A percentile compares a stretch with the other conserved stretches of the same genome.
Conservation (phyloP, 1,140 invertebrate genomes). For the Drosophila novamexicana region DNA sequence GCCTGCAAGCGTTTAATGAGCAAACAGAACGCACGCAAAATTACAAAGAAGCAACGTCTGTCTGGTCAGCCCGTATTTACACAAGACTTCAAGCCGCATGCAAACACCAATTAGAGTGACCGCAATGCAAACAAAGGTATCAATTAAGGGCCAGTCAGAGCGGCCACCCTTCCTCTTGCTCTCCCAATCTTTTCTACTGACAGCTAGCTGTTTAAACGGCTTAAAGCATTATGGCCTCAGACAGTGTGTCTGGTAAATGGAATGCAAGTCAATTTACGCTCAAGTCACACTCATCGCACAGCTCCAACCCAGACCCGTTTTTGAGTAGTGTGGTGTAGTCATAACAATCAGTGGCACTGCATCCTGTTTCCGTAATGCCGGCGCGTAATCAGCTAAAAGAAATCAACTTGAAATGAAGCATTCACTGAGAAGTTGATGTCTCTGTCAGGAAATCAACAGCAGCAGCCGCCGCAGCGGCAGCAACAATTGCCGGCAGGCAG, state of each 20-base stretch:
- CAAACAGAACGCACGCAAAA: slow-evolving; percentile 81
- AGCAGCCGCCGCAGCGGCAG: not conserved
- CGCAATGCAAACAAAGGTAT: slow-evolving; percentile 77
- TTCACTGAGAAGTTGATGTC: slow-evolving; percentile 56
- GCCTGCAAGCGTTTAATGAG: slow-evolving; percentile 76
- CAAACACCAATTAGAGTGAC: slow-evolving; percentile 82
- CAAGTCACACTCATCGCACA: slow-evolving; percentile 16
- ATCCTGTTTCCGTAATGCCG: slow-evolving; percentile 61
- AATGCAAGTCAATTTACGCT: slow-evolving; percentile 39
- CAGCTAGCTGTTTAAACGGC: slow-evolving; percentile 23
- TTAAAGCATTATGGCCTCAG: slow-evolving; percentile 9
- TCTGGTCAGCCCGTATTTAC: slow-evolving; percentile 70
- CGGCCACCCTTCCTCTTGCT: slow-evolving; percentile 7
- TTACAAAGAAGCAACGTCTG: slow-evolving; percentile 63
- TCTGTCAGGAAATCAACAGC: slow-evolving; percentile 39
- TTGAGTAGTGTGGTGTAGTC: slow-evolving; percentile 32
- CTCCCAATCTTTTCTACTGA: not conserved
- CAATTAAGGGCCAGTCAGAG: slow-evolving; percentile 65
- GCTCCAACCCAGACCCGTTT: not conserved
- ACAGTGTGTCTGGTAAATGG: slow-evolving; percentile 2
- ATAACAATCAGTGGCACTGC: slow-evolving; percentile 65
- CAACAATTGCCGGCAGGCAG: slow-evolving; percentile 22
- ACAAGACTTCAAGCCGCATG: slow-evolving; percentile 77
- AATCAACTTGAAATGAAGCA: slow-evolving; percentile 60
- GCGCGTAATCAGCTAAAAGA: slow-evolving; percentile 77